Base-by-base conservation (phyloP, 2,888 invertebrate species). In the Crioceris asparagi region DNA sequence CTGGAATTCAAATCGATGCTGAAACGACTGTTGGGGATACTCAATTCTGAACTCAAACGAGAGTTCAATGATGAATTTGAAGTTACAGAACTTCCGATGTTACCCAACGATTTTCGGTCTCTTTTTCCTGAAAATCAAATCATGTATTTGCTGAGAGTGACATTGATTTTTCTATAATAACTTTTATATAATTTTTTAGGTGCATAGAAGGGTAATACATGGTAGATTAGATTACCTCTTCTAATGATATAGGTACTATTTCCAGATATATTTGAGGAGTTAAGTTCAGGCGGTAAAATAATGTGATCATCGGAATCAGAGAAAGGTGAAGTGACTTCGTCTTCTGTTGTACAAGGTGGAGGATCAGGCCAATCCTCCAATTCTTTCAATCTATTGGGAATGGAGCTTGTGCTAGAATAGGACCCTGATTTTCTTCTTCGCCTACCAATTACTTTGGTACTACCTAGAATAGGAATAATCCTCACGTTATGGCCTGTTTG, bases 201-300 rank as follows among this genome's bases (percentile, higher is more conserved):
- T n/a, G n/a, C n/a, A n/a, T n/a, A n/a, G n/a, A n/a, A n/a, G n/a
- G n/a, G n/a, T n/a, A n/a, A n/a, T n/a, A n/a, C n/a, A n/a, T n/a
- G n/a, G n/a, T n/a, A n/a, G n/a, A n/a, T n/a, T n/a, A n/a, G n/a
- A n/a, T 43, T 75, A 32, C 83, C 82, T 44, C 80, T 76, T 29
- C 86, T 69, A 42, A 87, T 82, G 25, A 86, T 77, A 56, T 86
- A 87, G n/a, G 86, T 87, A 18, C 85, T 84, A 43, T 74, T 71
- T 23, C 72, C 69, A 19, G 72, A 69, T 52, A 77, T 62, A 46
- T 71, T 73, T 18, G 62, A 55, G 25, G 60, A 53, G 30, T 55
- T 54, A 14, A 68, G 52, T 47, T 61, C 64, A 2, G 56, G 43
- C 2, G 62, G 63, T 40, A 59, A 39, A 16, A 51, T 39, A 5